Conservation (phyloP, 2,888 invertebrate genomes). For the Eremobia ochroleuca region DNA sequence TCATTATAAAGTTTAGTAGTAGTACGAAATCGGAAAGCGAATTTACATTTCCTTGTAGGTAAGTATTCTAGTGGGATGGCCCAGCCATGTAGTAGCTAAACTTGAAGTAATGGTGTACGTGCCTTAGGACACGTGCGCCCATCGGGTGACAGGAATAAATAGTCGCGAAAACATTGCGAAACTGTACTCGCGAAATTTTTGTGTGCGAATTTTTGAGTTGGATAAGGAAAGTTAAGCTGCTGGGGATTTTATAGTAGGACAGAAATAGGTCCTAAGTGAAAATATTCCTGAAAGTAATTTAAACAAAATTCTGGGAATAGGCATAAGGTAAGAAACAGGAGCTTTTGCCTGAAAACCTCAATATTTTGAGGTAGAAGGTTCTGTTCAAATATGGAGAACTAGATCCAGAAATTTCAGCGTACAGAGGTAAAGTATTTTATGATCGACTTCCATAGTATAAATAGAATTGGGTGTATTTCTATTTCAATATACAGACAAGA, state of each 20-base stretch:
- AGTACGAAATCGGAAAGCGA: slow-evolving; percentile 53
- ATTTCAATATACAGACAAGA: not conserved
- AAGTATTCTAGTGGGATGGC: slow-evolving; percentile 57
- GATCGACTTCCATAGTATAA: too few species aligned
- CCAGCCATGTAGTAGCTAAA: slow-evolving; percentile 54
- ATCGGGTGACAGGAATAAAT: slow-evolving; percentile 63
- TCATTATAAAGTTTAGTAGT: slow-evolving; percentile 48
- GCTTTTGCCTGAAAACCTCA: not conserved
- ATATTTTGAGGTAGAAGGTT: too few species aligned
- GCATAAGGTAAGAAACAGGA: not conserved
- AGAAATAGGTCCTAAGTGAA: not conserved
- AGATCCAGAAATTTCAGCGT: not conserved
- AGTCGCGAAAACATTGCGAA: slow-evolving; percentile 62
- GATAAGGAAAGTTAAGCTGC: not conserved
- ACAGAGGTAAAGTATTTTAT: not conserved
- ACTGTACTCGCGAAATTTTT: slow-evolving; percentile 59
- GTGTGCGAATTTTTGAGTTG: not conserved
- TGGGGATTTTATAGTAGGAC: not conserved
- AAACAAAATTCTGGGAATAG: not conserved
- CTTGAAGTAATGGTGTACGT: slow-evolving; percentile 69
- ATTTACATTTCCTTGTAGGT: slow-evolving; percentile 63
- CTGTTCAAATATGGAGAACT: too few species aligned
- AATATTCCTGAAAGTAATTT: not conserved
- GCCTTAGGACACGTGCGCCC: slow-evolving; percentile 64
- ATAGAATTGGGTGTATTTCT: not conserved